A percentile compares a stretch with the other conserved stretches of the same genome.
These are phyloP conservation scores for Drosophila tanythrix DNA, from an alignment of 2,888 invertebrate species.

Conservation along the genomic window DNA sequence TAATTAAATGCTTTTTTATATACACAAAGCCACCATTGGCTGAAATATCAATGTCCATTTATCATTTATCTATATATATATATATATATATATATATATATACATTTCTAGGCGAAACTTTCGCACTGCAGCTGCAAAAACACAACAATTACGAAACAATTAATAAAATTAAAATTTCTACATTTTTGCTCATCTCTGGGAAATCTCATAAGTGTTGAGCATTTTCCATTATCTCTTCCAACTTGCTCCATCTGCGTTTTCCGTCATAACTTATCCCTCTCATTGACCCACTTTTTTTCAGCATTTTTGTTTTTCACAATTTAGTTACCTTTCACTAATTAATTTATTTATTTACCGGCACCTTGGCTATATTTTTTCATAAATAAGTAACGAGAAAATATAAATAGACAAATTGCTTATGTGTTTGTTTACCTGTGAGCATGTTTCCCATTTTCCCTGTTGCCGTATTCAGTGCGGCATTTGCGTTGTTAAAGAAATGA, in stretches of 20 bases:
- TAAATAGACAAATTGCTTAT: slow-evolving; percentile 57
- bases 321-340: too few species aligned
- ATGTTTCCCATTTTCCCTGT: background rate
- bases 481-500: slow-evolving; percentile 40
- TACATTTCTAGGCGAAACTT: background rate
- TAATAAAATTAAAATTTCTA: background rate
- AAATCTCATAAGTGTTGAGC: background rate
- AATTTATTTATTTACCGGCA: background rate
- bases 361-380: background rate
- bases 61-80: background rate
- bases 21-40: slow-evolving; percentile 37
- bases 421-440: slow-evolving; percentile 55
- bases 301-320: background rate
- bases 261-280: background rate
- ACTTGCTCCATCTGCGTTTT: background rate
- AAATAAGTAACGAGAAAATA: background rate
- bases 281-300: background rate
- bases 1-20: slow-evolving; percentile 64
- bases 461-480: slow-evolving; percentile 3
- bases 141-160: slow-evolving; percentile 17
- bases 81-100: background rate
- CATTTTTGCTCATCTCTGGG: too few species aligned
- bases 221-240: background rate
- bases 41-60: slow-evolving; percentile 24
- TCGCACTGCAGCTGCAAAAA: slow-evolving; percentile 21